These are phyloP conservation scores for Urocyon cinereoargenteus DNA, from an alignment of 2,797 vertebrate genomes.

Conservation along the genomic window DNA sequence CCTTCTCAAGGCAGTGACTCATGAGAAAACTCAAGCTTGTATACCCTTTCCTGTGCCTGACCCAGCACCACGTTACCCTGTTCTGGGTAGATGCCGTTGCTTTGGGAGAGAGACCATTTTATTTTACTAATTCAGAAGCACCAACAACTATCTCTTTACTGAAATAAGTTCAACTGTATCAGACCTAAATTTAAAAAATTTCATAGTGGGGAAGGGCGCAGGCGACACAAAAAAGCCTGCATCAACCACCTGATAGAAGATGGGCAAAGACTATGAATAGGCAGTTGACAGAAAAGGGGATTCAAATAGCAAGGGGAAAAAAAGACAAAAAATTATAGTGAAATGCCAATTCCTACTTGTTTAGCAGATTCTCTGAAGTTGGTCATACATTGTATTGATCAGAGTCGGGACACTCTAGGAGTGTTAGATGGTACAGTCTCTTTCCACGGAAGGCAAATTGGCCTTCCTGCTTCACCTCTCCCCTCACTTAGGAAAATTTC, in stretches of 20 bases:
- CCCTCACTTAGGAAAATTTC: background rate
- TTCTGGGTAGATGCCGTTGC: background rate
- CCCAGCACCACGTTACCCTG: background rate
- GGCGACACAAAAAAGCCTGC: background rate
- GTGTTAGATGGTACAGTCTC: background rate
- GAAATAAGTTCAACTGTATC: background rate
- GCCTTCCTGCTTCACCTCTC: background rate
- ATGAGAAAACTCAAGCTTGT: background rate
- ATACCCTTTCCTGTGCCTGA: background rate
- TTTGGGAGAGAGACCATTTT: background rate
- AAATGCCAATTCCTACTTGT: background rate
- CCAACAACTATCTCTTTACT: background rate
- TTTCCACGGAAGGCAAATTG: background rate
- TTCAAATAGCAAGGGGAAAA: background rate
- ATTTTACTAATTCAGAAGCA: background rate
- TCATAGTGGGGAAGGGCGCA: background rate
- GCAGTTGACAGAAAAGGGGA: background rate
- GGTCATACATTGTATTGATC: too few relatives aligned
- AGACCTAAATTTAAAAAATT: background rate
- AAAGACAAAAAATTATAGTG: background rate
- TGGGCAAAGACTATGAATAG: background rate
- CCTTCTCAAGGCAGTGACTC: background rate
- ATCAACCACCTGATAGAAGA: background rate
- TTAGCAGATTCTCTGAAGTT: background rate
- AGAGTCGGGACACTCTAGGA: background rate